Evolutionary conservation across 1,140 invertebrate species (phyloP), one percentile per base, ranked within the genome.

Genomic region (Drosophila athabasca): DNA sequence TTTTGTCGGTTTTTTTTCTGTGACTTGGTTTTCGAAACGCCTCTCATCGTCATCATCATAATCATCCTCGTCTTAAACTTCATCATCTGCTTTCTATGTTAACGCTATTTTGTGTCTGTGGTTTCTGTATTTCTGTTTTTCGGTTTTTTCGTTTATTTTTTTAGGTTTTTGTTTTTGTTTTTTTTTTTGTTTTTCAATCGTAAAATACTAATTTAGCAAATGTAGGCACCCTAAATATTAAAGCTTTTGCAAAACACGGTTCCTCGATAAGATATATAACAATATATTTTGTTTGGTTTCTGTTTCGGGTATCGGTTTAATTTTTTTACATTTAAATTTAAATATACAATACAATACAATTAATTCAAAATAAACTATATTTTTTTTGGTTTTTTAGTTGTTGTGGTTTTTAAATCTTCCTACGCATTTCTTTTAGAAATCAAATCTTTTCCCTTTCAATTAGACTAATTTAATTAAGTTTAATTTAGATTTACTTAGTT

Each of bases 221-320:
- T 91, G 85, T 91, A 91, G 90, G 90, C 90, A 91, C 90, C 90
- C 85, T 91, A 91, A 91, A 91, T 91, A 79, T 91, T 91, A 91
- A 91, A 91, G 90, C 90, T 91, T 91, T 90, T 90, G 90, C 90
- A 91, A 91, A 91, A 91, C 90, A 91, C 90, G 84, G 78, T 88
- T 91, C 76, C 80, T 90, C 83, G 80, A 73, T 90, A 76, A 90
- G 76, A 84, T 81, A 39, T 39, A 39, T 79, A 88, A 90, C 83
- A 90, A 90, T 89, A 79, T 84, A 76, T 44, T 68, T 58, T 55
- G 49, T 73, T 66, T 61, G 46, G 57, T 66, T 60, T 50, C n/a
- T 41, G 31, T 19, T 61, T 60, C 53, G 45, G 46, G 13, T 55
- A 50, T 17, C 43, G 26, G 35, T 11, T 50, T 58, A 2, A 4